Base-by-base conservation (phyloP, 2,888 invertebrate genomes). In the Eretmocerus hayati region DNA sequence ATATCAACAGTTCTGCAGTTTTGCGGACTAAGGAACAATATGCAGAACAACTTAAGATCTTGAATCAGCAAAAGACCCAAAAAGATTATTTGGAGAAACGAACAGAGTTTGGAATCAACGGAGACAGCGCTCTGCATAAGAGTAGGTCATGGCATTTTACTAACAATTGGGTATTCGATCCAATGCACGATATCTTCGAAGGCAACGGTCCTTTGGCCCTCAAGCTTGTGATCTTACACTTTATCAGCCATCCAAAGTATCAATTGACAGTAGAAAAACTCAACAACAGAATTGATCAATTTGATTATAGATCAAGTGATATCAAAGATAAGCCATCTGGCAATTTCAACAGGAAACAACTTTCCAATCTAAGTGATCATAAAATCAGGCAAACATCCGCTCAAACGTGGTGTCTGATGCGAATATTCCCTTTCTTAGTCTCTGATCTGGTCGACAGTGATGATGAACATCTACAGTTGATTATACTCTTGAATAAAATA, bases 301-400 rank as follows among this genome's bases (percentile, higher is more conserved):
- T 56, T 41, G 23, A 48, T 38, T 52, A 53, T 33, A 53, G 50
- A n/a, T n/a, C n/a, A n/a, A n/a, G n/a, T n/a, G n/a, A n/a, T n/a
- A n/a, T n/a, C n/a, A n/a, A n/a, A n/a, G 52, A 56, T 42, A 54
- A 52, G 37, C 54, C 56, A 22, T 52, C 56, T n/a, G 40, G 48
- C 18, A 56, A 49, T 42, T 56, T 56, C 26, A 40, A 31, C 13
- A 13, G 19, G 11, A 20, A 23, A 18, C 35, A 31, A 33, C 18
- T 54, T 3, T 13, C 30, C 13, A 54, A 52, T 22, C 11, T 43
- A 2, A 48, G 46, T 5, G 50, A 49, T 22, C 50, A 56, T 15
- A 43, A 13, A 20, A 33, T 55, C 5, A 42, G 36, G 9, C 53
- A 55, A 46, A 48, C 11, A 23, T 22, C n/a, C n/a, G n/a, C n/a